These are phyloP conservation scores for Bergia puertoricense DNA, from an alignment of 92 coral and sea anemone genomes.

Conservation along the genomic window DNA sequence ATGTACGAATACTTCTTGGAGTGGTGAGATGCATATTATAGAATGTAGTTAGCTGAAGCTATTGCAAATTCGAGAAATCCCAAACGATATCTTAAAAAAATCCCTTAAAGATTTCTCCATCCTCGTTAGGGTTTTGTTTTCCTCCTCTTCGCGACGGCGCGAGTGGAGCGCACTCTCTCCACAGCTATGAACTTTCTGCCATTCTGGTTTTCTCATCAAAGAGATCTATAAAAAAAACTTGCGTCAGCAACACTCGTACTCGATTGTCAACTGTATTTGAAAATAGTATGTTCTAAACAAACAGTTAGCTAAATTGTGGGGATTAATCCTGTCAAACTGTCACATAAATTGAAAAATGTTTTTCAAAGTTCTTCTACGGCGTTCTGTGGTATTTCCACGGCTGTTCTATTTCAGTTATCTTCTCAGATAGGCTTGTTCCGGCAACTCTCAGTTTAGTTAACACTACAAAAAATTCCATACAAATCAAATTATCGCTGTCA, in stretches of 20 bases:
- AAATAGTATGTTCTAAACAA: conserved; percentile 33
- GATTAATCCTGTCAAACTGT: conserved; percentile 46
- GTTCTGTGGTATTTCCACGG: not conserved
- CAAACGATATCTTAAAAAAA: no score
- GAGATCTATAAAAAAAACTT: not conserved
- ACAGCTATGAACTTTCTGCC: not conserved
- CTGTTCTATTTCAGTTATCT: not conserved
- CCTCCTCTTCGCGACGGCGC: no score
- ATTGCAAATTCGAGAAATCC: no score
- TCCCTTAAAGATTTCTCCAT: no score
- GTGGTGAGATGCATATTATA: no score
- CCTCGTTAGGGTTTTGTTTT: no score
- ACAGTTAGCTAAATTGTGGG: conserved; percentile 42
- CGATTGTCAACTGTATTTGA: conserved; percentile 1
- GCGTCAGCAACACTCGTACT: not conserved
- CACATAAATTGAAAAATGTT: conserved; percentile 36
- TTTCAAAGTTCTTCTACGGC: conserved; percentile 7
- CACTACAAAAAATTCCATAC: conserved; percentile 18
- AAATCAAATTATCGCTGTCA: conserved; percentile 26
- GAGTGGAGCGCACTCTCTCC: not conserved
- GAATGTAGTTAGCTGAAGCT: no score
- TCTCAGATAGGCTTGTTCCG: not conserved
- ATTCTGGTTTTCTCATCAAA: not conserved
- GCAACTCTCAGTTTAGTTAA: conserved; percentile 3
- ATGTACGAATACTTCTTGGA: no score